Conservation (phyloP, 2,888 invertebrate species). For the Eulithis prunata region DNA sequence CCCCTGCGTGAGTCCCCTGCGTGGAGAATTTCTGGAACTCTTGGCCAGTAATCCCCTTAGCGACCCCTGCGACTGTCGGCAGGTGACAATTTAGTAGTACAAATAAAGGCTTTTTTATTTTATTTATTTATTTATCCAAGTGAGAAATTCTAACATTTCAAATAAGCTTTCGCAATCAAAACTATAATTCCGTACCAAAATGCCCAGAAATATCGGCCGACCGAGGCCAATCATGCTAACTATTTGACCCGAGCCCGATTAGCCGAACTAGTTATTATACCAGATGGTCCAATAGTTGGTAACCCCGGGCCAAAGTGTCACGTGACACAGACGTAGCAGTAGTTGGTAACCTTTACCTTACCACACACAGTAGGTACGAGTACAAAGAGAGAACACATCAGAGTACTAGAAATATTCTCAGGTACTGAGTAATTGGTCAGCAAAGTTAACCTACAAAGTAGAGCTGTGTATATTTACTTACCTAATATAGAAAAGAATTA, state of each 20-base stretch:
- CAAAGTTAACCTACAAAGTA: no score
- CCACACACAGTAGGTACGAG: not conserved
- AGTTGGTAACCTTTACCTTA: not conserved
- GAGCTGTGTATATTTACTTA: no score
- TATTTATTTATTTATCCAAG: no score
- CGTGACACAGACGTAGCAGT: slow-evolving; percentile 13
- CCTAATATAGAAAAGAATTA: no score
- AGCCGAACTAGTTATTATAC: slow-evolving; percentile 23
- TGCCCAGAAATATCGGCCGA: slow-evolving; percentile 18
- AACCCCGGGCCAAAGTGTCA: slow-evolving; percentile 19
- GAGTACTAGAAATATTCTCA: no score
- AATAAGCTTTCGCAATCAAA: slow-evolving; percentile 16
- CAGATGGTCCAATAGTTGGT: slow-evolving; percentile 25
- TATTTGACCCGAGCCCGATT: slow-evolving; percentile 28
- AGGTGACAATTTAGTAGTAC: no score
- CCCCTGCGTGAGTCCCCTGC: no score
- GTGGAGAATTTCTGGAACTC: no score
- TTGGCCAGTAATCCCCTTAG: no score
- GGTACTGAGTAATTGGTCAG: no score
- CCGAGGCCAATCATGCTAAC: slow-evolving; percentile 26
- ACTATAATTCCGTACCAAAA: slow-evolving; percentile 24
- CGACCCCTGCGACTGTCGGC: no score
- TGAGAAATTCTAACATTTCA: not conserved
- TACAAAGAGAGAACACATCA: not conserved
- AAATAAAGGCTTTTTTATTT: no score